A percentile compares a stretch with the other conserved stretches of the same genome.
Conservation (phyloP, 2,888 invertebrate species). For the Belgica antarctica region DNA sequence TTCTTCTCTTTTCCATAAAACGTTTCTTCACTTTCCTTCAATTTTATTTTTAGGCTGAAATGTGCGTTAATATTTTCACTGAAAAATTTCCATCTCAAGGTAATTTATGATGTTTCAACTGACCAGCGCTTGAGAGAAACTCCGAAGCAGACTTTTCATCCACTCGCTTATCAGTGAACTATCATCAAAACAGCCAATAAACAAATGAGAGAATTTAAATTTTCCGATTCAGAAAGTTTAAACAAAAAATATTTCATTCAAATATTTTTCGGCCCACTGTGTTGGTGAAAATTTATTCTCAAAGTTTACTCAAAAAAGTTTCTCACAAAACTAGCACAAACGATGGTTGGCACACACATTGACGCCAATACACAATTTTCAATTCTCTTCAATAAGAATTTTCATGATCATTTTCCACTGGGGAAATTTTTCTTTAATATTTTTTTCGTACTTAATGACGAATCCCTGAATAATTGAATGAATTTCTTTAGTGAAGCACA, state of each 20-base stretch:
- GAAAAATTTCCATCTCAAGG: neutral
- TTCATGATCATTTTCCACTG: constrained; percentile 1
- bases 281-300: neutral
- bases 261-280: neutral
- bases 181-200: neutral
- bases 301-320: neutral
- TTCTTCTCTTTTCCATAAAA: too few relatives aligned
- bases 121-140: too few relatives aligned
- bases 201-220: constrained; percentile 3
- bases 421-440: constrained; percentile 9
- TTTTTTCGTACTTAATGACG: too few relatives aligned
- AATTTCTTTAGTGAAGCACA: too few relatives aligned
- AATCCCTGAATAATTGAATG: too few relatives aligned
- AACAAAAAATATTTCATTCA: constrained; percentile 24
- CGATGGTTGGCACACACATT: neutral
- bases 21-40: too few relatives aligned
- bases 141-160: neutral
- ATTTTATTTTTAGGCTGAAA: neutral
- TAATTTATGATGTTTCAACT: neutral
- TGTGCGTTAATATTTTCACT: neutral
- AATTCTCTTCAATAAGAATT: neutral
- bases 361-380: neutral
- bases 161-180: neutral
- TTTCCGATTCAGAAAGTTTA: neutral
- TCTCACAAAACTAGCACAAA: neutral